Conservation (phyloP, 2,888 invertebrate genomes). For the Spicauda simplicius region DNA sequence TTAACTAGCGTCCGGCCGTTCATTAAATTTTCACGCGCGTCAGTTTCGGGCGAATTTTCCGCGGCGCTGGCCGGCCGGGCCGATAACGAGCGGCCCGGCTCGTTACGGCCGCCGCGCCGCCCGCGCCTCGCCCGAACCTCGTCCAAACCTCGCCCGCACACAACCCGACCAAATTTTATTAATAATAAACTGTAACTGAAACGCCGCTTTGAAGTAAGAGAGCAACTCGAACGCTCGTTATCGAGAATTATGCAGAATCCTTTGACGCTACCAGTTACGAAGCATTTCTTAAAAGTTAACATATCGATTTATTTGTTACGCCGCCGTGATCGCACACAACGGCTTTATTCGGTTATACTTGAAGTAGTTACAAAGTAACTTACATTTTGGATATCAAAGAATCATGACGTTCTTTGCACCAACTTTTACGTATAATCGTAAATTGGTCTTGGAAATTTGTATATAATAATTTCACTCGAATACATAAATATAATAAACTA, state of each 20-base stretch:
- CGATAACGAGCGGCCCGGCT: slow-evolving; percentile 65
- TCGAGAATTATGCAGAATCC: slow-evolving; percentile 80
- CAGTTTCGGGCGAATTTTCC: slow-evolving; percentile 84
- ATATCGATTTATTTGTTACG: slow-evolving; percentile 37
- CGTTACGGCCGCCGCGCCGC: slow-evolving; percentile 60
- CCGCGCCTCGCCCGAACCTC: slow-evolving; percentile 46
- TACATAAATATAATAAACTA: no score
- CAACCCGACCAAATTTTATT: slow-evolving; percentile 81
- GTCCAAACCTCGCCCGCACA: slow-evolving; percentile 40
- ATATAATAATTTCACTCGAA: no score
- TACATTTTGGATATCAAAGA: slow-evolving; percentile 8
- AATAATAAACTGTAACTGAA: slow-evolving; percentile 84
- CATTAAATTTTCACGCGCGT: slow-evolving; percentile 86
- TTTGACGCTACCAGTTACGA: slow-evolving; percentile 65
- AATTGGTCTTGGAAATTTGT: no score
- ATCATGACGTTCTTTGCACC: neutral
- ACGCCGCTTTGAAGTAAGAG: slow-evolving; percentile 80
- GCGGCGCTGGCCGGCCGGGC: slow-evolving; percentile 78
- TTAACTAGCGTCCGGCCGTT: slow-evolving; percentile 85
- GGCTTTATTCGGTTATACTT: slow-evolving; percentile 15
- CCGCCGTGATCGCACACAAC: slow-evolving; percentile 1
- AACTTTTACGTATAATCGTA: no score
- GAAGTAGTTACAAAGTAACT: slow-evolving; percentile 13
- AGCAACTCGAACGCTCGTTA: slow-evolving; percentile 79
- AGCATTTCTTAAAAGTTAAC: slow-evolving; percentile 62